phyloP scores from a whole-genome alignment of 2,888 invertebrate genomes.

The Platycheirus albimanus region DNA sequence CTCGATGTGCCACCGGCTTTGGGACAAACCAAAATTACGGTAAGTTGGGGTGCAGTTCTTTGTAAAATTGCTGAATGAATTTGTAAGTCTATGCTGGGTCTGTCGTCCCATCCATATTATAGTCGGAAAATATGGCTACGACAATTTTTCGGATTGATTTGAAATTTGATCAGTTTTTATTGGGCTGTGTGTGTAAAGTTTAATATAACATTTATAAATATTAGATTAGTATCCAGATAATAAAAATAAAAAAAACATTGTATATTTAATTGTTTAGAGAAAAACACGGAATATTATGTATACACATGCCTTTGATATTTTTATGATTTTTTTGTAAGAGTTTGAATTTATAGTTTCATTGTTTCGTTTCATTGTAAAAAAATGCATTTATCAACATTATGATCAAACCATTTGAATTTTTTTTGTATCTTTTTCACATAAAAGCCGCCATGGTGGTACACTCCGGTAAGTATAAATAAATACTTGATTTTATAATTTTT shows the following conservation, averaged over 20 bases:
- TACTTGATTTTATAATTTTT: constrained; percentile 27
- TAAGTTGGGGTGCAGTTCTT: constrained; percentile 83
- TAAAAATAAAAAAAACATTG: background rate
- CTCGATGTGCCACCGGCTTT: constrained; percentile 95
- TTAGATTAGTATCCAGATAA: constrained; percentile 35
- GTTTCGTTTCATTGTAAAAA: constrained; percentile 71
- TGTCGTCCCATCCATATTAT: no score
- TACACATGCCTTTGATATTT: constrained; percentile 5
- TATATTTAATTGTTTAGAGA: constrained; percentile 18
- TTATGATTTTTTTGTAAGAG: background rate
- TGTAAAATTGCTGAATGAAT: background rate
- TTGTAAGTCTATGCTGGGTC: background rate
- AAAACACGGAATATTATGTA: background rate
- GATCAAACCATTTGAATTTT: constrained; percentile 71
- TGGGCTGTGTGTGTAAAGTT: constrained; percentile 25
- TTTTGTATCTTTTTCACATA: constrained; percentile 77
- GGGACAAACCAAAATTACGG: constrained; percentile 95
- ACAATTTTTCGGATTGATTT: constrained; percentile 45
- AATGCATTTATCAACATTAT: constrained; percentile 67
- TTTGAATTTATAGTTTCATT: constrained; percentile 51
- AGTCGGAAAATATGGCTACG: no score
- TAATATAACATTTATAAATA: no score
- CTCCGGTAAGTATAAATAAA: constrained; percentile 89
- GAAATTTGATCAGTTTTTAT: constrained; percentile 23
- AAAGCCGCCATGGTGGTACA: constrained; percentile 96